phyloP scores from a whole-genome alignment of 2,797 vertebrate species.

The Melanotaenia maccullochi region DNA sequence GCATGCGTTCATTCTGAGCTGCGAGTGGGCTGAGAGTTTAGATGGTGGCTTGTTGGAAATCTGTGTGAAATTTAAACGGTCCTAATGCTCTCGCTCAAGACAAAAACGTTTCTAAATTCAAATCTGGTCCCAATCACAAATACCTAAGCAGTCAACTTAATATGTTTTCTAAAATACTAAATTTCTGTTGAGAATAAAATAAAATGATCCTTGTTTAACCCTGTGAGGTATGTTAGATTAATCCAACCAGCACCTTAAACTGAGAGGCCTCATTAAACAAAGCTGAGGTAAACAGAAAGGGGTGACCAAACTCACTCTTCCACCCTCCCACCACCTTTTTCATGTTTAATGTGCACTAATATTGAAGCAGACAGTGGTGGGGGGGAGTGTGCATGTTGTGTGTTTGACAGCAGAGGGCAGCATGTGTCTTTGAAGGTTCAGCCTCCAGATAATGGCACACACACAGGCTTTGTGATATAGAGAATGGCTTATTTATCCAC shows the following conservation, averaged over 20 bases:
- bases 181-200: neutral
- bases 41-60: slow-evolving; percentile 16
- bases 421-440: slow-evolving; percentile 58
- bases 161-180: neutral
- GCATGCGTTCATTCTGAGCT: slow-evolving; percentile 34
- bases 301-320: slow-evolving; percentile 13
- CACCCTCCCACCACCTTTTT: slow-evolving; percentile 14
- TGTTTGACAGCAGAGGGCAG: slow-evolving; percentile 76
- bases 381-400: slow-evolving; percentile 46
- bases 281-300: slow-evolving; percentile 31
- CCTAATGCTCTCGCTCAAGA: neutral
- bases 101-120: neutral
- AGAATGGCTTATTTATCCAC: slow-evolving; percentile 40
- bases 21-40: slow-evolving; percentile 14
- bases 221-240: slow-evolving; percentile 11
- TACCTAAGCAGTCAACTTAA: neutral
- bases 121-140: slow-evolving; percentile 16
- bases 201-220: slow-evolving; percentile 8
- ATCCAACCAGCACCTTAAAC: slow-evolving; percentile 36
- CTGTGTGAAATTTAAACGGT: slow-evolving; percentile 7
- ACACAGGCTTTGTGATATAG: slow-evolving; percentile 35
- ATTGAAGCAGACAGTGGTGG: slow-evolving; percentile 25
- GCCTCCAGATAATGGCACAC: slow-evolving; percentile 41
- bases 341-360: slow-evolving; percentile 43
- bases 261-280: slow-evolving; percentile 31